Conservation (phyloP, 2,797 vertebrate species). For the Cyclopterus lumpus region DNA sequence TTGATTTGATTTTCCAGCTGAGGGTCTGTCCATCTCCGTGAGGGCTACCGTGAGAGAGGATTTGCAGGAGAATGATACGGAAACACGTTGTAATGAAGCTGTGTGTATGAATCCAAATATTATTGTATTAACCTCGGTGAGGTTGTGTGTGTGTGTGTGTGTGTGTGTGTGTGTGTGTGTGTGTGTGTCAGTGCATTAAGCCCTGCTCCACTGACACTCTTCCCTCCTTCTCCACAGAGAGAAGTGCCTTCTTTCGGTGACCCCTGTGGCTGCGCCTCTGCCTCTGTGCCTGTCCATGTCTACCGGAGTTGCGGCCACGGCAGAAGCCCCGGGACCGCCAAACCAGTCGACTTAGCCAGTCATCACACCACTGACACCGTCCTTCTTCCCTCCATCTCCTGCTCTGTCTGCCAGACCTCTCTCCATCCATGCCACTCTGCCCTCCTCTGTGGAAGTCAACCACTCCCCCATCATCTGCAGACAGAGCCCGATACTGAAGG, state of each 20-base stretch:
- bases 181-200: conserved; percentile 29
- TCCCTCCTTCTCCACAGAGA: conserved; percentile 89
- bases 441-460: conserved; percentile 55
- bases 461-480: conserved; percentile 31
- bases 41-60: conserved; percentile 64
- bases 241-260: conserved; percentile 91
- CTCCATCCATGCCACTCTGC: conserved; percentile 66
- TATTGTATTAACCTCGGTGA: conserved; percentile 14
- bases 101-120: conserved; percentile 50
- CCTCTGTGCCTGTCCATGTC: conserved; percentile 72
- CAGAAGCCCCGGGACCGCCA: conserved; percentile 62
- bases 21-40: conserved; percentile 65
- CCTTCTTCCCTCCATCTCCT: conserved; percentile 29
- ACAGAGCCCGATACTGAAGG: conserved; percentile 60
- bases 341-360: conserved; percentile 53
- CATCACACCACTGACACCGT: conserved; percentile 45
- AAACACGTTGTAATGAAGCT: conserved; percentile 52
- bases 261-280: conserved; percentile 68
- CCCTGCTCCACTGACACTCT: conserved; percentile 76
- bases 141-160: not conserved
- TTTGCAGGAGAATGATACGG: conserved; percentile 52
- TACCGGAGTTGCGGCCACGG: conserved; percentile 64
- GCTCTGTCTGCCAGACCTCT: conserved; percentile 31
- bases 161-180: conserved; percentile 2
- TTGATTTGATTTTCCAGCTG: conserved; percentile 77